Percentiles rank a stretch among this genome's conserved stretches.
These are phyloP conservation scores for Rotaria magnacalcarata DNA, from an alignment of 2,888 invertebrate genomes.

Conservation along the genomic window DNA sequence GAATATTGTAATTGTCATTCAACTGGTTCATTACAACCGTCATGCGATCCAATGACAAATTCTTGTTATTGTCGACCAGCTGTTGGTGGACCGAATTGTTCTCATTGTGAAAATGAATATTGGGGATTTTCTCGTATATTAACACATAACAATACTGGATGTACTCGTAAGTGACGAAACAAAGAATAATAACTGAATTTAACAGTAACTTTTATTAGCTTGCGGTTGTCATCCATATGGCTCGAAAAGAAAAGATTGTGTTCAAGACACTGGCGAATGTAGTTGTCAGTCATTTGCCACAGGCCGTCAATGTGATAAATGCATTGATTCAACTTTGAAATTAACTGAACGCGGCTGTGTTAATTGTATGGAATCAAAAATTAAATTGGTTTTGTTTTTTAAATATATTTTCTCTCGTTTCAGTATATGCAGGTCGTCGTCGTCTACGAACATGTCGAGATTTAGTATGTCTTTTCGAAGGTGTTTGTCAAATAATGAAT, in stretches of 20 bases:
- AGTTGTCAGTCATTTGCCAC: conserved; percentile 6
- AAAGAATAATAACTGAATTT: background rate
- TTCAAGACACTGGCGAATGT: conserved; percentile 10
- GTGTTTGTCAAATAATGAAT: background rate
- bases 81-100: conserved; percentile 14
- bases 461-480: background rate
- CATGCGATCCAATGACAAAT: background rate
- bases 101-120: conserved; percentile 34
- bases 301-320: conserved; percentile 16
- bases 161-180: background rate
- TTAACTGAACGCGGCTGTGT: conserved; percentile 18
- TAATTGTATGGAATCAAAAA: background rate
- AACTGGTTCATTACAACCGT: background rate
- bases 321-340: background rate
- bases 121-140: conserved; percentile 30
- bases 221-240: conserved; percentile 31
- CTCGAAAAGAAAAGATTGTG: conserved; percentile 15
- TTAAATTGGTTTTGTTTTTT: background rate
- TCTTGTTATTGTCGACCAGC: conserved; percentile 25
- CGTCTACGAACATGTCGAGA: conserved; percentile 20
- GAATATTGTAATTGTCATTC: conserved; percentile 21
- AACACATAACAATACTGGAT: conserved; percentile 27
- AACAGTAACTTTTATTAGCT: background rate
- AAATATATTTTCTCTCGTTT: background rate
- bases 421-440: background rate